phyloP scores from a whole-genome alignment of 2,113 vertebrate species.

The Myiagra hebetior region DNA sequence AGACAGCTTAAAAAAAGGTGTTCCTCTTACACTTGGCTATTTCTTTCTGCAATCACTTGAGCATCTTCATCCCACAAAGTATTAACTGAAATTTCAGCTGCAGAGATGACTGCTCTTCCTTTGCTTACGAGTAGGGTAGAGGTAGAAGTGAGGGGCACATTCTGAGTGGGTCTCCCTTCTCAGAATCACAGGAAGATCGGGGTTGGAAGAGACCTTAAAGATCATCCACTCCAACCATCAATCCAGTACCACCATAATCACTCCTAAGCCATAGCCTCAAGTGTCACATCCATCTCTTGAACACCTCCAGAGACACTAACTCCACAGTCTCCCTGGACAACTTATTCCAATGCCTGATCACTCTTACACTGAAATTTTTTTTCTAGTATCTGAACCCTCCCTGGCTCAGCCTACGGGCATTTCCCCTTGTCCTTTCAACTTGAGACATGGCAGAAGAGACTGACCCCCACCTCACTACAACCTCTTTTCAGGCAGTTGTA shows the following conservation, averaged over 20 bases:
- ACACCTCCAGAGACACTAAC: not conserved
- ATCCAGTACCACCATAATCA: not conserved
- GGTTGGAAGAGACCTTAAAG: not conserved
- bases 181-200: not conserved
- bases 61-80: not conserved
- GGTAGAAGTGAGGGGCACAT: not conserved
- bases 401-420: not conserved
- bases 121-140: rapidly evolving
- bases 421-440: not conserved
- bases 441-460: not conserved
- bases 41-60: not conserved
- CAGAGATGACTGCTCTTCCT: not conserved
- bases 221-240: not conserved
- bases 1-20: not conserved
- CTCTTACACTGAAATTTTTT: not conserved
- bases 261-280: not conserved
- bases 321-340: not conserved
- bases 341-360: not conserved
- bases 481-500: not conserved
- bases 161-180: not conserved
- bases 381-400: not conserved
- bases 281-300: not conserved
- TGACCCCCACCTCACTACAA: rapidly evolving
- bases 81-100: not conserved
- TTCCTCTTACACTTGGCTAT: not conserved